phyloP scores from a whole-genome alignment of 1,140 invertebrate species.

The Chionoecetes opilio region DNA sequence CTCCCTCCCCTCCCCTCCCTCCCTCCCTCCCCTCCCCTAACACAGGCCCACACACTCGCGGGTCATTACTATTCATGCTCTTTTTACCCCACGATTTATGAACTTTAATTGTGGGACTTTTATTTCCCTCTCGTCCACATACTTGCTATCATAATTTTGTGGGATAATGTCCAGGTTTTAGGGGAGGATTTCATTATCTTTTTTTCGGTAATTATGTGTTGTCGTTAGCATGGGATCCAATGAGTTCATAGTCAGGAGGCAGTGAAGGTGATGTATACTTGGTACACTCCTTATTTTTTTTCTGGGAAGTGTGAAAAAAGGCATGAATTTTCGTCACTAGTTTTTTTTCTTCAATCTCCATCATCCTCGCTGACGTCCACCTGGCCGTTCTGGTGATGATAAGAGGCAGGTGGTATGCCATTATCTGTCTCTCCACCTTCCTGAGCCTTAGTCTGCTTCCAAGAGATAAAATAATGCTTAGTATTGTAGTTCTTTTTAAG shows the following conservation, averaged over 20 bases:
- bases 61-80: constrained; percentile 47
- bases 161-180: constrained; percentile 47
- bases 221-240: not conserved
- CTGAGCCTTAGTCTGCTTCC: not conserved
- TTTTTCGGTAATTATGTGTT: constrained; percentile 37
- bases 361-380: not conserved
- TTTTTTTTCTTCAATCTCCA: not conserved
- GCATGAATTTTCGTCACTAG: not conserved
- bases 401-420: not conserved
- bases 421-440: not conserved
- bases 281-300: not conserved
- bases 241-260: not conserved
- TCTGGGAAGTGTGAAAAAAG: not conserved
- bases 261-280: not conserved
- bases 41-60: not conserved
- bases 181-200: not conserved
- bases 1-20: not conserved
- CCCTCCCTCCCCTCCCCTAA: not conserved
- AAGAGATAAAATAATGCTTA: not conserved
- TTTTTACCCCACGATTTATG: constrained; percentile 52
- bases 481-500: no score
- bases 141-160: constrained; percentile 51
- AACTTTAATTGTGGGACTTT: constrained; percentile 52
- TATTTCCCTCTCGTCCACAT: constrained; percentile 7
- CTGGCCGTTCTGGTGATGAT: not conserved